These are phyloP conservation scores for Silurus lanzhouensis DNA, from an alignment of 2,797 vertebrate species.

Conservation along the genomic window DNA sequence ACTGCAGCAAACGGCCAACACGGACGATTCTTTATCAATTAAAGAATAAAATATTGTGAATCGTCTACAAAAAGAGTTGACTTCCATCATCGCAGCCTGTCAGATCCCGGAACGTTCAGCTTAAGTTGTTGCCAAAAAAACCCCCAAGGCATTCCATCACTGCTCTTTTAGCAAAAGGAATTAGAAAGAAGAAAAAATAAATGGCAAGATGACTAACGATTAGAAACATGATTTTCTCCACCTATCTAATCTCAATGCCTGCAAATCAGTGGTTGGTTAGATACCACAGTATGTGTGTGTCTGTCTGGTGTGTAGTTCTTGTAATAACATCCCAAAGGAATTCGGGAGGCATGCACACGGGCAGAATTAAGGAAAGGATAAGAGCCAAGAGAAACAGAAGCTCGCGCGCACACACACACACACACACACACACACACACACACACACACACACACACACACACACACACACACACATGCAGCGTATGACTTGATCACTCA, in stretches of 20 bases:
- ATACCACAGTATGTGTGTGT: conserved; percentile 17
- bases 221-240: conserved; percentile 1
- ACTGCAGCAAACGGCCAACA: not conserved
- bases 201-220: not conserved
- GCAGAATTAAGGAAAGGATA: conserved; percentile 20
- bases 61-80: no score
- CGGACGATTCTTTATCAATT: not conserved
- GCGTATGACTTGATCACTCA: not conserved
- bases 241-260: conserved; percentile 7
- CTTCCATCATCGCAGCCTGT: no score
- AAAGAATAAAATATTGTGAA: not conserved
- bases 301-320: conserved; percentile 44
- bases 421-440: conserved; percentile 35
- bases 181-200: no score
- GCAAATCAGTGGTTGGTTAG: not conserved
- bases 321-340: conserved; percentile 52
- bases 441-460: conserved; percentile 32
- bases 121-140: no score
- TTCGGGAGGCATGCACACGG: conserved; percentile 37
- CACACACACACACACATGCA: not conserved
- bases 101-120: no score
- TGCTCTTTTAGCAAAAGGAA: no score
- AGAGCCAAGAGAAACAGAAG: conserved; percentile 50
- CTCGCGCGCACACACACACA: conserved; percentile 24
- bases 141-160: no score